Conservation (phyloP, 2,113 vertebrate genomes). For the Callipepla californica region DNA sequence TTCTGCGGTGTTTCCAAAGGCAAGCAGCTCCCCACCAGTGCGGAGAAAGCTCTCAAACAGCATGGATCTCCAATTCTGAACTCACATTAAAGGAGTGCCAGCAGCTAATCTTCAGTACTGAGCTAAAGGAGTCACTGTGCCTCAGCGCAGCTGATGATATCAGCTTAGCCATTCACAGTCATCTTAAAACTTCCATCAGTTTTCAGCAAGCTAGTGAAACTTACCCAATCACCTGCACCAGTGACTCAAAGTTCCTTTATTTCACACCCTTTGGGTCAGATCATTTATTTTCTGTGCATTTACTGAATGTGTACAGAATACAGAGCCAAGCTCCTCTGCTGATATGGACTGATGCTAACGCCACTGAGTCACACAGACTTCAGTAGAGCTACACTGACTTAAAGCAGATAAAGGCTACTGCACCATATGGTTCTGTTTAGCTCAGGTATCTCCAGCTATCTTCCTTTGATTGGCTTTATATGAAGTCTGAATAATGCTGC, state of each 20-base stretch:
- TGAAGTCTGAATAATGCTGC: neutral
- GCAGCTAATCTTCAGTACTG: neutral
- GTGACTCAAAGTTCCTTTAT: neutral
- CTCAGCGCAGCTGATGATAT: neutral
- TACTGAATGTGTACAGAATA: neutral
- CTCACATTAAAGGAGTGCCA: neutral
- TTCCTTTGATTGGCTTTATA: neutral
- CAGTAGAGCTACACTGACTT: neutral
- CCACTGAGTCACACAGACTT: neutral
- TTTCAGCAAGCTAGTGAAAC: neutral
- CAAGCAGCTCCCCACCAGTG: rapidly evolving
- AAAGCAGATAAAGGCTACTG: neutral
- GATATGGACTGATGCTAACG: neutral
- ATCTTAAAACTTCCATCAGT: neutral
- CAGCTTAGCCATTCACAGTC: neutral
- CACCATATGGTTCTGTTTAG: neutral
- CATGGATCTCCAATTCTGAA: neutral
- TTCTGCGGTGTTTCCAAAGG: neutral
- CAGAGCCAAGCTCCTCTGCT: neutral
- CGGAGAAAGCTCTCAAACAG: neutral
- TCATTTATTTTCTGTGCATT: neutral
- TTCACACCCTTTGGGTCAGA: neutral
- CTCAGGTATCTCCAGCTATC: neutral
- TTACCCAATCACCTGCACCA: neutral
- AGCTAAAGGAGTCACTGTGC: neutral